Conservation (phyloP, 2,797 vertebrate genomes). For the Coranthus polyacanthus region DNA sequence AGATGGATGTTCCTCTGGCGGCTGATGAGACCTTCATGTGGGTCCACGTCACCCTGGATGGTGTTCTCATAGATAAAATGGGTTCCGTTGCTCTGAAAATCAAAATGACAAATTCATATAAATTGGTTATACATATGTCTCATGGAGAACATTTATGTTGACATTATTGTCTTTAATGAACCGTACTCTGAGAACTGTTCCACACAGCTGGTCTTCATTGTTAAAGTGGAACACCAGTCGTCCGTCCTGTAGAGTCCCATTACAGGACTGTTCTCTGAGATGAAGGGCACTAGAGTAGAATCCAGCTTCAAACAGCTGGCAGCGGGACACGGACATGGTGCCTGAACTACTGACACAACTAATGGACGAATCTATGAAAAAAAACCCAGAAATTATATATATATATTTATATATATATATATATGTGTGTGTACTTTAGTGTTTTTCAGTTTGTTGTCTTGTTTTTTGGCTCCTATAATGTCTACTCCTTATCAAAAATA, state of each 20-base stretch:
- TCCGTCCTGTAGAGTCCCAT: constrained; percentile 62
- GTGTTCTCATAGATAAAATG: constrained; percentile 82
- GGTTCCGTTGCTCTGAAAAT: constrained; percentile 77
- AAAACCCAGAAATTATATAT: too few relatives aligned
- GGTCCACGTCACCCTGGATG: constrained; percentile 68
- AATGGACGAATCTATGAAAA: constrained; percentile 72
- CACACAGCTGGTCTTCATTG: constrained; percentile 69
- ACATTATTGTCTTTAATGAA: too few relatives aligned
- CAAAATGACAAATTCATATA: background rate
- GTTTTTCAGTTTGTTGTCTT: too few relatives aligned
- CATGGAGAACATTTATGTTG: too few relatives aligned
- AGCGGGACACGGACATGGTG: constrained; percentile 78
- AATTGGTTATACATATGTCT: too few relatives aligned
- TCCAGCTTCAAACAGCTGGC: constrained; percentile 81
- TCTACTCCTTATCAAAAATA: too few relatives aligned
- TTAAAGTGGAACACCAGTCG: constrained; percentile 76
- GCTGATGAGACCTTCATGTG: too few relatives aligned
- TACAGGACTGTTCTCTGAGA: constrained; percentile 72
- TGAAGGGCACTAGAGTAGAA: constrained; percentile 68
- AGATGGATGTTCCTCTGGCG: constrained; percentile 68
- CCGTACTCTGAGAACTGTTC: constrained; percentile 78
- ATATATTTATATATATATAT: too few relatives aligned
- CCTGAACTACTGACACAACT: constrained; percentile 69
- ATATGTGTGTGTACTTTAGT: too few relatives aligned
- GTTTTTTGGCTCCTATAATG: too few relatives aligned